These are phyloP conservation scores for Eublepharis macularius DNA, from an alignment of 2,113 vertebrate genomes.

Conservation along the genomic window DNA sequence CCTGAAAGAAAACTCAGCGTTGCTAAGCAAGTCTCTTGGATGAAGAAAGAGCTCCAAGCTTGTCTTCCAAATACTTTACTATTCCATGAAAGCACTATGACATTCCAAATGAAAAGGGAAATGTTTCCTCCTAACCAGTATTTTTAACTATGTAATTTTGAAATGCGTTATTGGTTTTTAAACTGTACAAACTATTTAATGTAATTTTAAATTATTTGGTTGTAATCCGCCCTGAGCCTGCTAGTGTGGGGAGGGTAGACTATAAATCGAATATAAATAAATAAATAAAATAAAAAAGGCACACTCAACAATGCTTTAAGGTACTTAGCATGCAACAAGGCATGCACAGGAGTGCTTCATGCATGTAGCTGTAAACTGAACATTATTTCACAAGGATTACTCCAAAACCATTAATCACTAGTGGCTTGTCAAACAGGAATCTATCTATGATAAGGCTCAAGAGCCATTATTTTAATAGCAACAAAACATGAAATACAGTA, in stretches of 20 bases:
- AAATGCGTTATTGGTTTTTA: too few species aligned
- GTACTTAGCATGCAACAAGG: constrained; percentile 44
- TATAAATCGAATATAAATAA: too few species aligned
- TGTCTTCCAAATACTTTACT: constrained; percentile 1
- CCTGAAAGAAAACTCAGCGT: constrained; percentile 14
- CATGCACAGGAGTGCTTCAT: background rate
- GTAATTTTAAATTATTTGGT: too few species aligned
- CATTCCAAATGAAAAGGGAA: background rate
- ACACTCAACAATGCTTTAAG: constrained; percentile 11
- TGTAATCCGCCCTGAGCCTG: too few species aligned
- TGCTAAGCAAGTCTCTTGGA: constrained; percentile 16
- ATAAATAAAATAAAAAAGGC: constrained; percentile 17
- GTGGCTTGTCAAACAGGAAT: constrained; percentile 45
- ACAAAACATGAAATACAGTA: constrained; percentile 37
- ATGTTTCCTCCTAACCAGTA: background rate
- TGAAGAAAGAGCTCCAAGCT: background rate
- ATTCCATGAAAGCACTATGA: background rate
- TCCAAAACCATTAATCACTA: constrained; percentile 42
- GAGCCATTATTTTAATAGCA: constrained; percentile 59
- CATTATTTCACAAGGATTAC: constrained; percentile 44
- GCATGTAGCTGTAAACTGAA: constrained; percentile 22
- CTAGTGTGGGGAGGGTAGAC: too few species aligned
- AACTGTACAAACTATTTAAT: too few species aligned
- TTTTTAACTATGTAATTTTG: too few species aligned
- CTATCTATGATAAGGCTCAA: constrained; percentile 20